Evolutionary conservation across 2,797 vertebrate species (phyloP).

Genomic region (Odontamblyopus lacepedii): DNA sequence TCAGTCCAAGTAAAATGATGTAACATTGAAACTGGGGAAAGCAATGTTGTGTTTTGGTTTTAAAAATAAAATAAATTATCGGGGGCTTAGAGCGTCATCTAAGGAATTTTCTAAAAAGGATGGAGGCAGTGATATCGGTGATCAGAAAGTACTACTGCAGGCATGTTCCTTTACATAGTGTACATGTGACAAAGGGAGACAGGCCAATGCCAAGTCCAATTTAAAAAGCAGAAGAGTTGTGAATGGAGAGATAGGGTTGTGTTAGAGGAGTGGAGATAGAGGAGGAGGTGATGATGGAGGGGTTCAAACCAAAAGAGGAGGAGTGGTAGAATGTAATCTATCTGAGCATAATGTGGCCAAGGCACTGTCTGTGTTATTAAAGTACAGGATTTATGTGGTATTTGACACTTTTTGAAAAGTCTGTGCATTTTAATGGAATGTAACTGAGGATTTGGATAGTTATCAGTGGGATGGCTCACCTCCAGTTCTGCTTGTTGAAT

Average conservation of each 20-base stretch:
- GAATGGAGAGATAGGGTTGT: slow-evolving; percentile 44
- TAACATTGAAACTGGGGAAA: slow-evolving; percentile 37
- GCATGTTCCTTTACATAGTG: slow-evolving; percentile 58
- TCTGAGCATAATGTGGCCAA: slow-evolving; percentile 11
- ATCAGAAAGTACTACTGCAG: slow-evolving; percentile 57
- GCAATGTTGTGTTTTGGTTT: slow-evolving; percentile 41
- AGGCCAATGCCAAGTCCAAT: slow-evolving; percentile 52
- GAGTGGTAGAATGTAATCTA: slow-evolving; percentile 24
- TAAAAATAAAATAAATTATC: slow-evolving; percentile 21
- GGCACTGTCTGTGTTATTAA: neutral
- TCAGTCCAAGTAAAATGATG: slow-evolving; percentile 49
- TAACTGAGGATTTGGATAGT: neutral
- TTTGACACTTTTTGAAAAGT: neutral
- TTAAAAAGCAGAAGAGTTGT: slow-evolving; percentile 42
- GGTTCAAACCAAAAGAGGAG: slow-evolving; percentile 19
- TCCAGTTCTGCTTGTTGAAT: too few species aligned
- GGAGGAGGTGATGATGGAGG: slow-evolving; percentile 18
- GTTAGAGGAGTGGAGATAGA: slow-evolving; percentile 34
- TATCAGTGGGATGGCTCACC: too few species aligned
- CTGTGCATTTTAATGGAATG: neutral
- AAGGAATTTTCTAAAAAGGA: slow-evolving; percentile 54
- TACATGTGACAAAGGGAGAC: slow-evolving; percentile 45
- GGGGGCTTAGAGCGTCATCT: slow-evolving; percentile 58
- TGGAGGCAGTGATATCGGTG: slow-evolving; percentile 49
- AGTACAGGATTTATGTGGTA: neutral